phyloP scores from a whole-genome alignment of 1,140 invertebrate species.

The Himalopsyche phryganea region DNA sequence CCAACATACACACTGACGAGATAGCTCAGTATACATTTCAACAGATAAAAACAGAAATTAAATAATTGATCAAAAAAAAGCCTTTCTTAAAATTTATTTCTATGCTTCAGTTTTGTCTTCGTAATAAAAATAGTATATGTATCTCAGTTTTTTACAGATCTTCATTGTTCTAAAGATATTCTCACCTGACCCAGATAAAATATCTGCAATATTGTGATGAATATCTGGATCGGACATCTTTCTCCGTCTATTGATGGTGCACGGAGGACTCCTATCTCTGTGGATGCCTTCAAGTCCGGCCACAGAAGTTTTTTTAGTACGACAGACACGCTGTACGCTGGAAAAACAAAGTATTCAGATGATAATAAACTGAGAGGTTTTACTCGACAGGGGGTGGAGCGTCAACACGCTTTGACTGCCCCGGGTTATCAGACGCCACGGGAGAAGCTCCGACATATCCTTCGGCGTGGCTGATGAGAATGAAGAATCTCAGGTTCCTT shows the following conservation, averaged over 20 bases:
- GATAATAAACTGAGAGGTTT: too few species aligned
- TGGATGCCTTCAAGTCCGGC: constrained; percentile 57
- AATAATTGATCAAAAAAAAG: neutral
- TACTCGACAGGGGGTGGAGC: too few species aligned
- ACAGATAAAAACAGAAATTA: neutral
- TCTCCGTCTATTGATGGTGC: constrained; percentile 57
- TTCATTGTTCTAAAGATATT: neutral
- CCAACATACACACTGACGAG: too few species aligned
- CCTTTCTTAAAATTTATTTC: constrained; percentile 2
- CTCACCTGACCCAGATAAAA: constrained; percentile 47
- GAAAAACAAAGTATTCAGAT: constrained; percentile 22
- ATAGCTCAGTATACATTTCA: neutral
- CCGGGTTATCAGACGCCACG: too few species aligned
- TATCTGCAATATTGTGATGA: constrained; percentile 58
- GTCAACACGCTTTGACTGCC: too few species aligned
- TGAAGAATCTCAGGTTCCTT: too few species aligned
- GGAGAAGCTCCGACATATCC: too few species aligned
- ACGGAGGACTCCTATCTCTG: constrained; percentile 57
- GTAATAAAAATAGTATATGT: too few species aligned
- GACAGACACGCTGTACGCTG: constrained; percentile 60
- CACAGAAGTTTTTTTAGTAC: constrained; percentile 68
- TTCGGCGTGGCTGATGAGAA: too few species aligned
- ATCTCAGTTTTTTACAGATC: too few species aligned
- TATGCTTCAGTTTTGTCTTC: too few species aligned
- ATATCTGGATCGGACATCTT: constrained; percentile 83